Evolutionary conservation across 1,140 invertebrate species (phyloP), one percentile per base, ranked within the genome.

Genomic region (Nymphalis io): DNA sequence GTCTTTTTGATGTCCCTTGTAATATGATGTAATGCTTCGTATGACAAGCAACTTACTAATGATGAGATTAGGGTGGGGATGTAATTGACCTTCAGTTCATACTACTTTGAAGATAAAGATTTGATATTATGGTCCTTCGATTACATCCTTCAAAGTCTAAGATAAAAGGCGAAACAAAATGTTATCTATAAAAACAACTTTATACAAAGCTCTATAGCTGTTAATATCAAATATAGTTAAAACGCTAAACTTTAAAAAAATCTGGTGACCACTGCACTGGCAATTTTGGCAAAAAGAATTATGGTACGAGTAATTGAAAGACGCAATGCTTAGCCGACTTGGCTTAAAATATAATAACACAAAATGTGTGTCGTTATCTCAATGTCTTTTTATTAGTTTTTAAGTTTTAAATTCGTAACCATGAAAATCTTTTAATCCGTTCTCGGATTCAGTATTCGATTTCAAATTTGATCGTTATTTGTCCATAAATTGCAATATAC

Each of bases 1-100:
- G 80, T 89, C 84, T 85, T 84, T 74, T 74, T 81, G 81, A 84
- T 86, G 78, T 81, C 82, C 79, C 74, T 72, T 78, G 79, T 90
- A 82, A 87, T 80, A 82, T 81, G 81, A 81, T 79, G 75, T 83
- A 80, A 83, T 79, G 72, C 68, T 4, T 15, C 60, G 48, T 55
- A 20, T 64, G 62, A 64, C 51, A 39, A 57, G 27, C 33, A 39
- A 64, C 27, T 64, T 21, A 33, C 13, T 64, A 64, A 64, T 64
- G 46, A 42, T 27, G 62, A 38, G 3, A 64, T 40, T 18, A 23
- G 46, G 23, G 46, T 33, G 3, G 48, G 18, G 5, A 33, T 51
- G 46, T 51, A 51, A 51, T 51, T 51, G 18, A 20, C 6, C 46
- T 20, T 51, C 0, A 10, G 8, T 20, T 51, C 18, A 8, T 51